Conservation (phyloP, 2,113 vertebrate genomes). For the Erinaceus europaeus region DNA sequence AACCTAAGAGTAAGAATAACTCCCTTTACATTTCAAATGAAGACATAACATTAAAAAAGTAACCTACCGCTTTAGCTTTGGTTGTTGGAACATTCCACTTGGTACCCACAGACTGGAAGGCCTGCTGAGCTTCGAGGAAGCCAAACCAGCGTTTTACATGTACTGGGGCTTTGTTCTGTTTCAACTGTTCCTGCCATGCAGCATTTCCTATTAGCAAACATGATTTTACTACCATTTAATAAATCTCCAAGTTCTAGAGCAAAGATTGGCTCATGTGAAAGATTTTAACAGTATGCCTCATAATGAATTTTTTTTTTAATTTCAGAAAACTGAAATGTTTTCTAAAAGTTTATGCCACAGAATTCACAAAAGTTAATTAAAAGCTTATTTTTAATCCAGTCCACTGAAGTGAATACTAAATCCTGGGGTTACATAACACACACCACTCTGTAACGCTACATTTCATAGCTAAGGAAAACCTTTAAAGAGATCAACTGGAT, state of each 20-base stretch:
- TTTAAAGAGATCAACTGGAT: not conserved
- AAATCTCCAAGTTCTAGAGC: not conserved
- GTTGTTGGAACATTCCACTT: conserved; percentile 80
- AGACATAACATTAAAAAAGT: not conserved
- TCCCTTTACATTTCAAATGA: not conserved
- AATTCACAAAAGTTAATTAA: not conserved
- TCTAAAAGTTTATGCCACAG: not conserved
- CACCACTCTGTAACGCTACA: not conserved
- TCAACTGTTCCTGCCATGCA: conserved; percentile 83
- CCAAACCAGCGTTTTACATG: conserved; percentile 92
- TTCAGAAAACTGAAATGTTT: not conserved
- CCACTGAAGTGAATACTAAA: not conserved
- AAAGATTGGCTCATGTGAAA: not conserved
- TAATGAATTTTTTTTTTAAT: not conserved
- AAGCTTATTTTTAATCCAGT: not conserved
- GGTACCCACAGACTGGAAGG: conserved; percentile 87
- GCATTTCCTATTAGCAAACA: conserved; percentile 82
- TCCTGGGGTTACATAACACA: not conserved
- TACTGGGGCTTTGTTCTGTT: conserved; percentile 82
- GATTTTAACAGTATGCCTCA: not conserved
- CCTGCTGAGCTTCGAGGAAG: conserved; percentile 89
- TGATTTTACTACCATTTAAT: conserved; percentile 1
- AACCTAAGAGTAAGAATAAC: not conserved
- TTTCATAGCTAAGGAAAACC: not conserved
- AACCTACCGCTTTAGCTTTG: conserved; percentile 80